phyloP scores from a whole-genome alignment of 2,113 vertebrate species.

The Setophaga petechia region DNA sequence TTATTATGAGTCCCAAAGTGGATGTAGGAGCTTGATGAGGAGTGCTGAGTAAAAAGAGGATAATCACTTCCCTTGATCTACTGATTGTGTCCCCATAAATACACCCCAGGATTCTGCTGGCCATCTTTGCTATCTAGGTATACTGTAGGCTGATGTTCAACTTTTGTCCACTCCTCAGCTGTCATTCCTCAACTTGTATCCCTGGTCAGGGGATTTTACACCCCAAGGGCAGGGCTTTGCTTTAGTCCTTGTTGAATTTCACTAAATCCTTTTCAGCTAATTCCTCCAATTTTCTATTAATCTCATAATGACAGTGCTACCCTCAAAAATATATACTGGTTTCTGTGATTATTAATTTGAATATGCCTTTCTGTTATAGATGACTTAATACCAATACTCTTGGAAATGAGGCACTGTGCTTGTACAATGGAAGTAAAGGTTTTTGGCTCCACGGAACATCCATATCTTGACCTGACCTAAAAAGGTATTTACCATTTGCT shows the following conservation, averaged over 20 bases:
- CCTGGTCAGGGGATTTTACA: not conserved
- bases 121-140: not conserved
- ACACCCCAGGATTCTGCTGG: not conserved
- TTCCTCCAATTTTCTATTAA: not conserved
- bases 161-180: not conserved
- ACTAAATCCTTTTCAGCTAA: rapidly evolving
- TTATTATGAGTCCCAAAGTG: not conserved
- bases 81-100: not conserved
- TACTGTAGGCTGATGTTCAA: not conserved
- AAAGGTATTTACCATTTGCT: not conserved
- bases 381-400: not conserved
- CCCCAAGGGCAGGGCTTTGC: not conserved
- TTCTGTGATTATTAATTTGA: not conserved
- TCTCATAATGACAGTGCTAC: not conserved
- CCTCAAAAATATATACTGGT: not conserved
- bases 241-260: not conserved
- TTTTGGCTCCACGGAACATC: not conserved
- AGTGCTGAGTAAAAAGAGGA: not conserved
- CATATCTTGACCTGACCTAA: not conserved
- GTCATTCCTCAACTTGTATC: not conserved
- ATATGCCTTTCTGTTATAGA: not conserved
- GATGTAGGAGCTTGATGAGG: not conserved
- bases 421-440: not conserved
- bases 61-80: not conserved
- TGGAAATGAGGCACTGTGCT: not conserved